Base-by-base conservation (phyloP, 2,888 invertebrate species). In the Conops quadrifasciatus region DNA sequence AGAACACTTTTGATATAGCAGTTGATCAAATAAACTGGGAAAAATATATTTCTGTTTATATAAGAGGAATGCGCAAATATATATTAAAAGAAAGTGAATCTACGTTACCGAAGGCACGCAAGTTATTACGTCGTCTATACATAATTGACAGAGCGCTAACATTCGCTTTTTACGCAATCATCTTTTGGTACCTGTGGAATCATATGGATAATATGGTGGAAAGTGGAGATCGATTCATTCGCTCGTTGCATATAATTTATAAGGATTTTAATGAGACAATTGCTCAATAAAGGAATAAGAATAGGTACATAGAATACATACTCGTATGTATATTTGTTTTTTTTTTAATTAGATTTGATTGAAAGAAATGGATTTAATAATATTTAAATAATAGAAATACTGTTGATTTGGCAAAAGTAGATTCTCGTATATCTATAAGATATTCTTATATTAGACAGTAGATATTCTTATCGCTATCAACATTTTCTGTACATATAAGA, bases 21-120 rank as follows among this genome's bases (percentile, higher is more conserved):
- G 81, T 87, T 4, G 83, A 84, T 1, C 83, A 85, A 77, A 78
- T 91, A 1, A 85, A 90, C 76, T 92, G 91, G 89, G 88, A 91
- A 68, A 83, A 88, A 0, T 94, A 91, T 80, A 83, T 94, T 75
- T 87, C 88, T 76, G 88, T 87, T 81, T 94, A 94, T 80, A 90
- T 96, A 43, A 88, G 93, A 75, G 97, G 96, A 0, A 91, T 93
- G n/a, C 89, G 96, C 19, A 90, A 92, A 76, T 96, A 90, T 82
- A 92, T 94, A 80, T 87, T 95, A 71, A 94, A 95, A 75, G 97
- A 97, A 78, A 92, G 92, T 78, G 91, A 92, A 0, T 88, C 90
- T 13, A 92, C 92, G 0, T 80, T 96, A 26, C 93, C 94, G 0
- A 88, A 90, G 58, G 93, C 94, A 0, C 87, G 88, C 77, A 79